phyloP scores from a whole-genome alignment of 2,888 invertebrate species.

The Lepidocyrtinus sp. region DNA sequence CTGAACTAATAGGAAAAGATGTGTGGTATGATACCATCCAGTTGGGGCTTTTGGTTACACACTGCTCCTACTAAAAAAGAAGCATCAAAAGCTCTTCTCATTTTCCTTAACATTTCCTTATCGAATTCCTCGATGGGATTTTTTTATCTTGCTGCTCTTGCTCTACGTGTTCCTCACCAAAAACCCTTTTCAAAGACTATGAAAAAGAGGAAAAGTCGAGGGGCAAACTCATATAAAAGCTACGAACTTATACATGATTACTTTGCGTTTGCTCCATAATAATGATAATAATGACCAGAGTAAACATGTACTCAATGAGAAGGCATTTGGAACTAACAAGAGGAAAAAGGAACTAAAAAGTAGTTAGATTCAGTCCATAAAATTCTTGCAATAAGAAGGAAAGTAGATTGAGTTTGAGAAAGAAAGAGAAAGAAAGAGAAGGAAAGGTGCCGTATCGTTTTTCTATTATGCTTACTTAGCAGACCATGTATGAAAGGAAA shows the following conservation, averaged over 20 bases:
- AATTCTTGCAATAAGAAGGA: constrained; percentile 34
- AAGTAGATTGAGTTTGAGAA: too few species aligned
- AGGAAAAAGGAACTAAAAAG: constrained; percentile 12
- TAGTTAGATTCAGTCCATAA: constrained; percentile 46
- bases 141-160: constrained; percentile 30
- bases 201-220: constrained; percentile 27
- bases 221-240: constrained; percentile 37
- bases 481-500: constrained; percentile 22
- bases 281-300: constrained; percentile 15
- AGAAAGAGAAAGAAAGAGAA: not conserved
- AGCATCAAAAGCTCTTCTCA: constrained; percentile 24
- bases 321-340: constrained; percentile 18
- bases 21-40: constrained; percentile 25
- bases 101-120: constrained; percentile 46
- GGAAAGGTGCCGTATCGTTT: constrained; percentile 34
- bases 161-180: constrained; percentile 2
- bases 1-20: constrained; percentile 25
- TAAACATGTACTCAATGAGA: constrained; percentile 12
- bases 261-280: constrained; percentile 26
- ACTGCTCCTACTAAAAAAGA: constrained; percentile 4
- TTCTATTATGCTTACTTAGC: constrained; percentile 40
- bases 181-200: constrained; percentile 24
- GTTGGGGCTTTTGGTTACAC: constrained; percentile 29
- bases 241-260: constrained; percentile 28
- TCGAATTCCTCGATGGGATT: constrained; percentile 45